These are phyloP conservation scores for Chorisops tibialis DNA, from an alignment of 2,888 invertebrate species.

Conservation along the genomic window DNA sequence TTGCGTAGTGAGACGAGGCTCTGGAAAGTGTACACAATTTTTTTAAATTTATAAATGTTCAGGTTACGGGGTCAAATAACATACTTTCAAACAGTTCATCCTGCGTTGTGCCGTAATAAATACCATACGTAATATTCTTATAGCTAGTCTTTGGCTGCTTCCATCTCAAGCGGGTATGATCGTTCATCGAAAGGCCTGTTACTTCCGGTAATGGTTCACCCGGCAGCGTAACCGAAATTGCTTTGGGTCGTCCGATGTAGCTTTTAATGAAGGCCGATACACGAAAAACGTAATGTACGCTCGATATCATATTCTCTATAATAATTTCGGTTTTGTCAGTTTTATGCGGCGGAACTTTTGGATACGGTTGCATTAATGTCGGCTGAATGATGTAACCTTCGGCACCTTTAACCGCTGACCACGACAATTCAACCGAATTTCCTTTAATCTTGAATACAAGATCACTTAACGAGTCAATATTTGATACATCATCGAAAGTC, in stretches of 20 bases:
- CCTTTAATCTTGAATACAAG: conserved; percentile 56
- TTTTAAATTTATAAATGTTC: background rate
- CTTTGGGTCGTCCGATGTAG: conserved; percentile 50
- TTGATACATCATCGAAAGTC: conserved; percentile 63
- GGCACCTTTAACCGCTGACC: conserved; percentile 59
- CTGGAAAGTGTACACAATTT: conserved; percentile 41
- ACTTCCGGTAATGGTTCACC: conserved; percentile 44
- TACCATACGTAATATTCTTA: conserved; percentile 57
- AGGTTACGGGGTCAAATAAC: conserved; percentile 35
- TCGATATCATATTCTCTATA: conserved; percentile 49
- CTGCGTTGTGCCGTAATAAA: conserved; percentile 64
- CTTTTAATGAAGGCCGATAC: conserved; percentile 56
- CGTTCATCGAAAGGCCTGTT: conserved; percentile 49
- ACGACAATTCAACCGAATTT: conserved; percentile 57
- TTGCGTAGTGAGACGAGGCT: conserved; percentile 53
- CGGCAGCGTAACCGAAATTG: conserved; percentile 48
- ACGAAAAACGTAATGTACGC: conserved; percentile 53
- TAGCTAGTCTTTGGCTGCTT: conserved; percentile 56
- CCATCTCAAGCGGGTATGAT: conserved; percentile 67
- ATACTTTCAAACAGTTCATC: conserved; percentile 61
- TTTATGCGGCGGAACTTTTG: conserved; percentile 51
- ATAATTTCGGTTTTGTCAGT: conserved; percentile 53
- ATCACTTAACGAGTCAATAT: conserved; percentile 60
- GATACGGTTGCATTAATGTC: conserved; percentile 57
- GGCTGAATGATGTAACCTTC: conserved; percentile 60